Conservation (phyloP, 1,140 invertebrate species). For the Drosophila parabipectinata region DNA sequence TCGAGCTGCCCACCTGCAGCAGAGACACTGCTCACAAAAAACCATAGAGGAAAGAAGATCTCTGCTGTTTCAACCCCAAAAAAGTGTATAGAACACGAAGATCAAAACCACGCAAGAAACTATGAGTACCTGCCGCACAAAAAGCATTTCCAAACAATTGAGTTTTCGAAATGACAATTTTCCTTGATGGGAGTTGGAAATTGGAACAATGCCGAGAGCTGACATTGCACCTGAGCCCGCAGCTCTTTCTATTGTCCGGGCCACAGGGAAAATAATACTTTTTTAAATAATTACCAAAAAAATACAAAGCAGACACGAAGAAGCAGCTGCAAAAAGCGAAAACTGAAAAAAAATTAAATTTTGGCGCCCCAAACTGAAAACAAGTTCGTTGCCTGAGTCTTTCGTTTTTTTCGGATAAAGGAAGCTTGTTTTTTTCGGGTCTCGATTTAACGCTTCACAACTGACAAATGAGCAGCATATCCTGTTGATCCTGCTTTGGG, state of each 20-base stretch:
- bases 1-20: conserved; percentile 72
- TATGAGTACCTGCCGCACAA: conserved; percentile 48
- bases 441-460: conserved; percentile 58
- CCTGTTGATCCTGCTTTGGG: conserved; percentile 75
- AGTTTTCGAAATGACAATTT: conserved; percentile 76
- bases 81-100: conserved; percentile 26
- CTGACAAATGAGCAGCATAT: conserved; percentile 81
- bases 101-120: conserved; percentile 51
- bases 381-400: conserved; percentile 75
- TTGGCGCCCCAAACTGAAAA: conserved; percentile 59
- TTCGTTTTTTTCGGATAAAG: conserved; percentile 56
- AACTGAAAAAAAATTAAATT: conserved; percentile 39
- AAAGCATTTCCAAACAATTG: conserved; percentile 73
- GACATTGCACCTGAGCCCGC: conserved; percentile 62
- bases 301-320: conserved; percentile 13
- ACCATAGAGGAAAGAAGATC: conserved; percentile 71
- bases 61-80: conserved; percentile 63
- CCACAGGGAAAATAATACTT: conserved; percentile 55
- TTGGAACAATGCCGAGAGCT: conserved; percentile 61
- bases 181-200: conserved; percentile 27
- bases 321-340: conserved; percentile 67
- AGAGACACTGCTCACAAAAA: conserved; percentile 31
- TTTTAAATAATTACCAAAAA: conserved; percentile 59
- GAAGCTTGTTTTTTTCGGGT: conserved; percentile 46
- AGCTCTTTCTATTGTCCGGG: conserved; percentile 57